Conservation (phyloP, 2,113 vertebrate genomes). For the Barbus barbus region DNA sequence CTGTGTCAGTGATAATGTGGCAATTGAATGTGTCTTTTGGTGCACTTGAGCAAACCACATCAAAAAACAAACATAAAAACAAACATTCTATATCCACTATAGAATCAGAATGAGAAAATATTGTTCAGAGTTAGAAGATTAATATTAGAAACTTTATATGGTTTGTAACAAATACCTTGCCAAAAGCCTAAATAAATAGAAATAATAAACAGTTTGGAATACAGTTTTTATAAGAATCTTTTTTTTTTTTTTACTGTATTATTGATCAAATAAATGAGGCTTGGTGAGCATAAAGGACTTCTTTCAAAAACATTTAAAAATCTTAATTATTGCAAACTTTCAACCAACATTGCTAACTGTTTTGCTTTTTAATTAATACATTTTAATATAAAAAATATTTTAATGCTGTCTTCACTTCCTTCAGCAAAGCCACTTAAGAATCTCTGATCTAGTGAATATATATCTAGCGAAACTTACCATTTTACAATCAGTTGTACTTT, state of each 20-base stretch:
- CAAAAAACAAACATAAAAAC: constrained; percentile 9
- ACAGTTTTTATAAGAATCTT: too few species aligned
- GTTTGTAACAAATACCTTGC: not conserved
- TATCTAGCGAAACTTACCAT: not conserved
- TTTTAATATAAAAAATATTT: not conserved
- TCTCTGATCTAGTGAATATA: not conserved
- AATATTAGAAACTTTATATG: not conserved
- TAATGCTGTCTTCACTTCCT: too few species aligned
- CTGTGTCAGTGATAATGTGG: not conserved
- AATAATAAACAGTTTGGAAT: too few species aligned
- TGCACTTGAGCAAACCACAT: not conserved
- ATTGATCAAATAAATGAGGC: too few species aligned
- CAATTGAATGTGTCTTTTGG: not conserved
- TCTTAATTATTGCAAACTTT: too few species aligned
- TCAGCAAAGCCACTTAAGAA: not conserved
- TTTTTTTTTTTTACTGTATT: too few species aligned
- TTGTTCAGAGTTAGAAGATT: not conserved
- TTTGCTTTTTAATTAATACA: not conserved
- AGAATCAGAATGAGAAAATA: not conserved
- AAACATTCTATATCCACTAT: not conserved
- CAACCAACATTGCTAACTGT: not conserved
- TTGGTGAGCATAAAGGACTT: too few species aligned
- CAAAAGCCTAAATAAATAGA: not conserved
- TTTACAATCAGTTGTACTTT: not conserved
- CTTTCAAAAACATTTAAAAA: too few species aligned